phyloP scores from a whole-genome alignment of 2,113 vertebrate genomes.

The Sciurus niger region DNA sequence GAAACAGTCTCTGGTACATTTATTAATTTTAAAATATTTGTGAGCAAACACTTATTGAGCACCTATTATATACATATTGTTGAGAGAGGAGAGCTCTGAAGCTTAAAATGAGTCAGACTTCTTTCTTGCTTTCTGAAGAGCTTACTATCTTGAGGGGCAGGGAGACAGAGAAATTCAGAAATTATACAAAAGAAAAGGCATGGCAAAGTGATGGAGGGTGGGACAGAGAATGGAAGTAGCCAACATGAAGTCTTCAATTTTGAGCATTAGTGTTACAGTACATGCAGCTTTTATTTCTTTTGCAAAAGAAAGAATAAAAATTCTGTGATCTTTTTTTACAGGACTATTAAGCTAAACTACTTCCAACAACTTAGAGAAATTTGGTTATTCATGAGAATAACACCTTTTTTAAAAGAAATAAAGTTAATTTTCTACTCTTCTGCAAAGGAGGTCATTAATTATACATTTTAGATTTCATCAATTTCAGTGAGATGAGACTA shows the following conservation, averaged over 20 bases:
- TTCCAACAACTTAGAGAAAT: conserved; percentile 84
- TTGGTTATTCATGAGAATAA: conserved; percentile 87
- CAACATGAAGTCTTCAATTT: conserved; percentile 64
- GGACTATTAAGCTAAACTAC: conserved; percentile 84
- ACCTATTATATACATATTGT: neutral
- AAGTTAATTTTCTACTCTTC: conserved; percentile 85
- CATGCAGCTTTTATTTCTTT: conserved; percentile 78
- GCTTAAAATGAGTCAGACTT: conserved; percentile 11
- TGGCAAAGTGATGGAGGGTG: conserved; percentile 6
- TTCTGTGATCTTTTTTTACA: conserved; percentile 80
- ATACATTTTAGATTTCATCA: conserved; percentile 86
- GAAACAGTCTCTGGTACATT: conserved; percentile 10
- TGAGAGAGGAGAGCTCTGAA: neutral
- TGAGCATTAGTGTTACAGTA: conserved; percentile 66
- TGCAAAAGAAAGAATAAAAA: conserved; percentile 84
- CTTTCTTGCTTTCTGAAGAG: conserved; percentile 44
- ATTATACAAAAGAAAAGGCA: conserved; percentile 50
- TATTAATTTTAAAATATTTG: conserved; percentile 56
- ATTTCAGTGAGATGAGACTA: conserved; percentile 83
- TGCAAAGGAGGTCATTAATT: conserved; percentile 86
- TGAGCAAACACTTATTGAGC: conserved; percentile 28
- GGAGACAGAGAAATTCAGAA: conserved; percentile 4
- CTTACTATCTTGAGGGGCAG: neutral
- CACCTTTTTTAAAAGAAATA: conserved; percentile 86
- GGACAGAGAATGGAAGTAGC: conserved; percentile 61